Evolutionary conservation across 2,888 invertebrate genomes (phyloP), one percentile per base, ranked within the genome.

Genomic region (Drosophila tanythrix): DNA sequence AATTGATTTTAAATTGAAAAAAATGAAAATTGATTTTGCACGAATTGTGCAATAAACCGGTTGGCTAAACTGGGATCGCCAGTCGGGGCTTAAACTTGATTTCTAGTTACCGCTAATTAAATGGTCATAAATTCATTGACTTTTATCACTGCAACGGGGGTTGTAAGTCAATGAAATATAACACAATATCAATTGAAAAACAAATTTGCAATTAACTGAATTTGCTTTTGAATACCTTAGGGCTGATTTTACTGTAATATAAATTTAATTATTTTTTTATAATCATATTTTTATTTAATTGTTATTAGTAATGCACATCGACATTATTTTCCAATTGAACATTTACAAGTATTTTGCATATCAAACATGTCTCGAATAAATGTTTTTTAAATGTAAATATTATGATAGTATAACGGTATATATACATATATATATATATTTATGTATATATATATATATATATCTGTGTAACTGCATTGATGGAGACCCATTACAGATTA

Each of bases 1-100:
- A 82, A 88, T 89, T 79, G 78, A 79, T 84, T 88, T 82, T 82
- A 77, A 77, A 89, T 84, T 88, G 76, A 53, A 80, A 90, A 90
- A 90, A 80, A 70, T 80, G 56, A 72, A 89, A 85, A 89, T 88
- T 69, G 70, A 74, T 78, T 82, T 84, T 70, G 63, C 71, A 59
- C 57, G 72, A 88, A 82, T 90, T 85, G 73, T 83, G 87, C 74
- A 90, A 90, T 65, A 56, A 68, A 89, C 88, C 88, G 79, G 86
- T 89, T 87, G 25, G 33, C 11, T 46, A 10, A 33, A 33, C 33
- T 58, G 46, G 46, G 33, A 52, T 53, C 25, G 21, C 48, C 38
- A 11, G 5, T 40, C 35, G 25, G 2, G 63, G 55, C 51, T 31
- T 61, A 56, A 60, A 59, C 82, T 65, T 60, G 79, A 66, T 73